Evolutionary conservation across 2,888 invertebrate species (phyloP).

Genomic region (Pyrrhosoma nymphula): DNA sequence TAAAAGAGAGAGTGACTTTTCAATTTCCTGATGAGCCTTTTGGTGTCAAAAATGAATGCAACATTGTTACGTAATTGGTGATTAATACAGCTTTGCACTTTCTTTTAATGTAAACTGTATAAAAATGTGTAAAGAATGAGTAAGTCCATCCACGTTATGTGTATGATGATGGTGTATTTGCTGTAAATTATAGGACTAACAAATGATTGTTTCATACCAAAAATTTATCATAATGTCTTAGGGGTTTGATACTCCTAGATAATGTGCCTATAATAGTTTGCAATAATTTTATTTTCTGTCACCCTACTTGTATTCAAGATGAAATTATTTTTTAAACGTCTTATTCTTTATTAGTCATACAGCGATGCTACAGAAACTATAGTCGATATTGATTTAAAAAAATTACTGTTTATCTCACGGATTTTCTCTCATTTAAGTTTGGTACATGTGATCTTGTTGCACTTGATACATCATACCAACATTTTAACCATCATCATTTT

Average conservation of each 20-base stretch:
- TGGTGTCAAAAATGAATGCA: neutral
- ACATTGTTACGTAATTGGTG: neutral
- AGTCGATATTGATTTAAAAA: neutral
- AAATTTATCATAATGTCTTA: neutral
- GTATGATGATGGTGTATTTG: conserved; percentile 26
- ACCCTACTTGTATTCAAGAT: neutral
- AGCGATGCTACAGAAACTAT: neutral
- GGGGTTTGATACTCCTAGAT: conserved; percentile 41
- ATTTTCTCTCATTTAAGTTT: conserved; percentile 19
- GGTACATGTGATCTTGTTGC: conserved; percentile 5
- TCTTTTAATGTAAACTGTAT: neutral
- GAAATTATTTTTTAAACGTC: conserved; percentile 47
- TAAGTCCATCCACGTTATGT: conserved; percentile 48
- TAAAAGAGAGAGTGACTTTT: conserved; percentile 23
- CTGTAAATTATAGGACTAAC: neutral
- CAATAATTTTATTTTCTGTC: conserved; percentile 51
- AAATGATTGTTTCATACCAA: conserved; percentile 40
- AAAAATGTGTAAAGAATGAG: conserved; percentile 15
- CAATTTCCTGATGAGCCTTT: neutral
- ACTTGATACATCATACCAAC: neutral
- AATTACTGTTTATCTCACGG: neutral
- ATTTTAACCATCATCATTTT: neutral
- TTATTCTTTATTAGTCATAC: neutral
- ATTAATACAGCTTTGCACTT: neutral
- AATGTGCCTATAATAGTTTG: conserved; percentile 65